Base-by-base conservation (phyloP, 1,140 invertebrate species). In the Pararge aegeria region DNA sequence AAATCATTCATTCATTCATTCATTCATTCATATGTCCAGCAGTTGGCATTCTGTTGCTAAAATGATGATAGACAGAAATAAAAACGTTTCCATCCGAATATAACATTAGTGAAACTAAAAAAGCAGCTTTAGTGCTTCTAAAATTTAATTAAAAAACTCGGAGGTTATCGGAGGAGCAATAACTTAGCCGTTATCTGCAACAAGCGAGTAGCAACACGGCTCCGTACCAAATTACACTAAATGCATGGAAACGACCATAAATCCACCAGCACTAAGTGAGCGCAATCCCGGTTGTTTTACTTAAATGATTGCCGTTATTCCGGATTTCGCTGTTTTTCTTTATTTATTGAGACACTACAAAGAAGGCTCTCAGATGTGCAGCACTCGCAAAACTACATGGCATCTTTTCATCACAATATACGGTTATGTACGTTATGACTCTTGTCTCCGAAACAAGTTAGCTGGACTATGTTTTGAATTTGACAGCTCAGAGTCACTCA, bases 141-240 rank as follows among this genome's bases (percentile, higher is more conserved):
- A 42, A 42, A 42, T 42, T 42, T 42, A 42, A 42, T 42, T 42
- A 42, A 42, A 42, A 42, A 42, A 18, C 30, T n/a, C 38, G 16
- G 15, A 15, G 9, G 38, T 42, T 42, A 42, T 42, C 38, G 38
- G 38, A 34, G 38, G 5, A 15, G 16, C 15, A 18, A 18, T 42
- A 42, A 42, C 6, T 42, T 9, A 42, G 13, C 38, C 38, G 38
- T 9, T 42, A 42, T 42, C 38, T 42, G 13, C 38, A 16, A 12
- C 38, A 12, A 34, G 30, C 34, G 38, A 42, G 38, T 15, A 42
- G 13, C 13, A 42, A 42, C 38, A 42, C 13, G 13, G 34, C 38
- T 18, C 24, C 30, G 30, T n/a, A 34, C 38, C 38, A 18, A 42
- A 42, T 42, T 42, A 42, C 38, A 42, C 38, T 18, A 15, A 42